phyloP scores from a whole-genome alignment of 1,140 invertebrate species.

The Leptinotarsa defecta region DNA sequence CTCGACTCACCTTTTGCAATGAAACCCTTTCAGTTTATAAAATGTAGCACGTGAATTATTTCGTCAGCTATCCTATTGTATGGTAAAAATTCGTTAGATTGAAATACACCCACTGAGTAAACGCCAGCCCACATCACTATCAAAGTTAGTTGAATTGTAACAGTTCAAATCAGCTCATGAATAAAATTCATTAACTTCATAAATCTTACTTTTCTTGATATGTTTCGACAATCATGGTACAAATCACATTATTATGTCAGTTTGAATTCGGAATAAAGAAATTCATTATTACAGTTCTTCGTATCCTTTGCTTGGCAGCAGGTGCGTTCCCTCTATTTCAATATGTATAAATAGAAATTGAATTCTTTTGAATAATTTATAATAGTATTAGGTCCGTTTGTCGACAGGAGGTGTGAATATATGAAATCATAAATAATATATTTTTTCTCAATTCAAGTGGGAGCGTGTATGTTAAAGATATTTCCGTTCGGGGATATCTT shows the following conservation, averaged over 20 bases:
- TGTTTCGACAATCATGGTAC: not conserved
- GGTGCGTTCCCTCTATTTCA: not conserved
- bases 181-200: not conserved
- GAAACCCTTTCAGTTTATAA: too few species aligned
- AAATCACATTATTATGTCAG: not conserved
- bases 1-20: not conserved
- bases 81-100: not conserved
- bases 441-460: not conserved
- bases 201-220: not conserved
- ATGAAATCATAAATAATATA: not conserved
- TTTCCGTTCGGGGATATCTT: too few species aligned
- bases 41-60: too few species aligned
- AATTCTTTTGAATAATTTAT: not conserved
- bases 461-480: too few species aligned
- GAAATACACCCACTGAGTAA: not conserved
- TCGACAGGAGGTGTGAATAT: slow-evolving; percentile 2
- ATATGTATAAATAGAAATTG: not conserved
- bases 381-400: not conserved
- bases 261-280: not conserved
- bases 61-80: not conserved
- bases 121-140: not conserved
- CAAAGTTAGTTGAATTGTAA: not conserved
- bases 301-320: not conserved
- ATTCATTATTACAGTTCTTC: not conserved
- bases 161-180: not conserved